phyloP scores from a whole-genome alignment of 1,140 invertebrate genomes.

The Sitobion miscanthi region DNA sequence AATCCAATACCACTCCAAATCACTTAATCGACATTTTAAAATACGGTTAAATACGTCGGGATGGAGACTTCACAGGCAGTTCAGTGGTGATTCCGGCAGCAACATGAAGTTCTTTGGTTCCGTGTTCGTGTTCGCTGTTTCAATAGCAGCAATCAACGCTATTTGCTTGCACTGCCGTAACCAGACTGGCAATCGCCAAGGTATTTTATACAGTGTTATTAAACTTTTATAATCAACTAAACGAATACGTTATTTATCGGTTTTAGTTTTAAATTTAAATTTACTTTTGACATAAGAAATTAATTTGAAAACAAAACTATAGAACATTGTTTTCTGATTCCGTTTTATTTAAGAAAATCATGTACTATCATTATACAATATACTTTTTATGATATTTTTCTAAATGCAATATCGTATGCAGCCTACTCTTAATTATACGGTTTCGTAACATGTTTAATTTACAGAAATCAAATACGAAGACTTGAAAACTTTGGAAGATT shows the following conservation, averaged over 20 bases:
- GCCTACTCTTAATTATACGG: too few relatives aligned
- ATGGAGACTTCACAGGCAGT: neutral
- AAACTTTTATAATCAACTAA: neutral
- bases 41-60: neutral
- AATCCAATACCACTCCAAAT: neutral
- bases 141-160: neutral
- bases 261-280: neutral
- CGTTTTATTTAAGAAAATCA: too few relatives aligned
- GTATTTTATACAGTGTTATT: neutral
- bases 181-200: neutral
- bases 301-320: neutral
- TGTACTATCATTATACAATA: neutral
- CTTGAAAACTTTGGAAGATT: neutral
- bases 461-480: neutral
- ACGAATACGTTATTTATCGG: neutral
- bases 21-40: neutral
- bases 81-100: neutral
- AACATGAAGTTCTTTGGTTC: conserved; percentile 3
- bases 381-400: neutral
- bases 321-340: neutral
- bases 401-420: too few relatives aligned
- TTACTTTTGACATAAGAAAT: neutral
- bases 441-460: neutral
- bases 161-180: neutral
- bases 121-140: neutral